phyloP scores from a whole-genome alignment of 2,113 vertebrate species.

The Elephantulus edwardii region DNA sequence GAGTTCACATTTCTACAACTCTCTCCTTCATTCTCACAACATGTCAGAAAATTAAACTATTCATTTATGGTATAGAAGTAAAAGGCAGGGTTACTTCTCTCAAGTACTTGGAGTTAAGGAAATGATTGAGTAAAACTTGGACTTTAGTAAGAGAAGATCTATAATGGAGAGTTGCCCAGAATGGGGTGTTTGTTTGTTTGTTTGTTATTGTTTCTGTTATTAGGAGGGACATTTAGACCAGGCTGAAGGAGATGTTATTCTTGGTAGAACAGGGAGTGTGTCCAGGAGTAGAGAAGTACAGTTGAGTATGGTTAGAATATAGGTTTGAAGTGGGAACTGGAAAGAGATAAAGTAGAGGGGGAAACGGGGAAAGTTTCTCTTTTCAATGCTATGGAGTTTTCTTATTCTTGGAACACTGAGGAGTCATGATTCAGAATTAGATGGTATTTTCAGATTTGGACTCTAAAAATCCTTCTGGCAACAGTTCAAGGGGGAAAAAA shows the following conservation, averaged over 20 bases:
- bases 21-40: neutral
- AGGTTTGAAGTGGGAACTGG: neutral
- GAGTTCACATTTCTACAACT: neutral
- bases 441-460: constrained; percentile 2
- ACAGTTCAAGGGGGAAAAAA: too few relatives aligned
- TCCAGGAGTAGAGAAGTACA: neutral
- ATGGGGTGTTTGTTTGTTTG: neutral
- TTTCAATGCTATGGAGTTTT: neutral
- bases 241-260: neutral
- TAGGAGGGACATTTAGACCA: neutral
- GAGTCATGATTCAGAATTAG: neutral
- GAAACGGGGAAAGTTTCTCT: neutral
- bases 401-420: neutral
- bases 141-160: neutral
- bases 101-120: neutral
- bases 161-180: neutral
- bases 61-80: neutral
- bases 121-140: too few relatives aligned
- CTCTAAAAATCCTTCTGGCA: neutral
- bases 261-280: neutral
- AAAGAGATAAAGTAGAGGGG: neutral
- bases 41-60: neutral
- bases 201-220: too few relatives aligned
- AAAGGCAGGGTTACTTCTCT: neutral
- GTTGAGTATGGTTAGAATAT: neutral